A percentile compares a stretch with the other conserved stretches of the same genome.
phyloP scores from a whole-genome alignment of 2,797 vertebrate species.

The Corythornis leucogaster region DNA sequence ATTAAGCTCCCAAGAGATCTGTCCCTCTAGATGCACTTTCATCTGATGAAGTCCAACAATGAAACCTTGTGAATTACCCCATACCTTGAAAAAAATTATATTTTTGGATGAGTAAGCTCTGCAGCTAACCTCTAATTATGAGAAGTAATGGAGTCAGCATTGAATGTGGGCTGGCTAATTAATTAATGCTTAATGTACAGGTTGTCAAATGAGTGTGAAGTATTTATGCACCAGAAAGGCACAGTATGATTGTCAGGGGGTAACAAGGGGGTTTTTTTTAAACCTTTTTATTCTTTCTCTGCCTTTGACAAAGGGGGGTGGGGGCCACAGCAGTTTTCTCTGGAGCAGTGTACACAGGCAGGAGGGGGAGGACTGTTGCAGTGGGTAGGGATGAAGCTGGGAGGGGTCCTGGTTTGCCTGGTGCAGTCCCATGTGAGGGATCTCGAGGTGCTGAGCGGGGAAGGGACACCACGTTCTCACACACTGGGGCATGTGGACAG shows the following conservation, averaged over 20 bases:
- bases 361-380: no score
- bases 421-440: no score
- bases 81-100: neutral
- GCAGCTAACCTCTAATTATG: neutral
- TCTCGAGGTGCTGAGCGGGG: no score
- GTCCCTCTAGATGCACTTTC: neutral
- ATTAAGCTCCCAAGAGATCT: neutral
- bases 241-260: neutral
- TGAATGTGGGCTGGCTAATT: constrained; percentile 10
- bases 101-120: neutral
- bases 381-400: no score
- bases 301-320: no score
- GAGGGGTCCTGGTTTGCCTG: no score
- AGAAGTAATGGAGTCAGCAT: neutral
- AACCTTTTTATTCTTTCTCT: no score
- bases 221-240: constrained; percentile 11
- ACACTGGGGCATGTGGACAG: no score
- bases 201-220: constrained; percentile 12
- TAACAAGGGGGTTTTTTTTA: no score
- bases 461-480: no score
- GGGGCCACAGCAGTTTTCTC: no score
- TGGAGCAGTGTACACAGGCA: no score
- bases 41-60: neutral
- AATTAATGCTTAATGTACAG: constrained; percentile 33
- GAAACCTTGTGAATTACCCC: neutral